Base-by-base conservation (phyloP, 2,113 vertebrate species). In the Coracopsis vasa region DNA sequence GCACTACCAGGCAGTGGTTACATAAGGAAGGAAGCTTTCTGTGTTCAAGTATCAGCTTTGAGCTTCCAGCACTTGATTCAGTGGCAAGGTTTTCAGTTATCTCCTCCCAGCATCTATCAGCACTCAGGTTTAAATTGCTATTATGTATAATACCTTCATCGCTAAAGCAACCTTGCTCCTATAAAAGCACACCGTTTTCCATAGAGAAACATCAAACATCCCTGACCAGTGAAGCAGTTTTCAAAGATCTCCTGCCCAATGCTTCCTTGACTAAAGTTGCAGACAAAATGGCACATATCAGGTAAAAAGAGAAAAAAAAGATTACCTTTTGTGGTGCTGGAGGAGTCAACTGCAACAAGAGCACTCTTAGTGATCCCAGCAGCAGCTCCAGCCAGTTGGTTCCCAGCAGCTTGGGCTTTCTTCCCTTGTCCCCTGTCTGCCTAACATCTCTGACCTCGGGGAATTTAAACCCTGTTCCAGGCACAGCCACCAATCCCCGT, bases 401-500 rank as follows among this genome's bases (percentile, higher is more conserved):
- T 95, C 69, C 14, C 54, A 70, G 84, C 16, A 58, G 70, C 67
- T 94, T 48, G 35, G 72, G 15, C 56, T 89, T 92, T 89, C 73
- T 90, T 28, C 39, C 47, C 56, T 70, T 1, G 64, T 90, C 45
- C 73, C 44, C 45, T 51, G 80, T 69, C 94, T 97, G 97, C 92
- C 90, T 95, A 86, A 90, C 92, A 93, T 50, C 92, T 78, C 73
- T 21, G 23, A 31, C 47, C 93, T 87, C 35, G 1, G 51, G 64
- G 98, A 95, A 98, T 98, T 98, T 98, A 98, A 98, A 98, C 92
- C 90, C 96, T 97, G 92, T 92, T 91, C 62, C 87, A 80, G 92
- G 69, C 73, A 54, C 15, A 10, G 83, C 94, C 92, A 77, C 98
- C 98, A 97, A 97, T 98, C 97, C 47, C 80, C 3, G 23, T 8